These are phyloP conservation scores for Heteromormyrus szaboi DNA, from an alignment of 2,797 vertebrate genomes.

Conservation along the genomic window DNA sequence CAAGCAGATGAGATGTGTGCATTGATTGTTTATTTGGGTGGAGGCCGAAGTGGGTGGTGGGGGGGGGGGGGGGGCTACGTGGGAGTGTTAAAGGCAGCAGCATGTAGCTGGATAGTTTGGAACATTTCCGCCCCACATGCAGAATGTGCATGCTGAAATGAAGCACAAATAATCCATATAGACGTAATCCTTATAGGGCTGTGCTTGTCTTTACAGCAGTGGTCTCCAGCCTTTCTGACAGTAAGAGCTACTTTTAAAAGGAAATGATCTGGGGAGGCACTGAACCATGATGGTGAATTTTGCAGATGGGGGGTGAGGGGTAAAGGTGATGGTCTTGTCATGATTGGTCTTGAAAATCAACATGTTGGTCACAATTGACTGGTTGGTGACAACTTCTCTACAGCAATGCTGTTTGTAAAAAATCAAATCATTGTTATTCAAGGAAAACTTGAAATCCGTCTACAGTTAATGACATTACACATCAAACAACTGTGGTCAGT, in stretches of 20 bases:
- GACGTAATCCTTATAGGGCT: not conserved
- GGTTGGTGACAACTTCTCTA: not conserved
- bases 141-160: not conserved
- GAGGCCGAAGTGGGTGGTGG: not conserved
- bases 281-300: not conserved
- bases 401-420: not conserved
- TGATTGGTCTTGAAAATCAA: not conserved
- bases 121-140: not conserved
- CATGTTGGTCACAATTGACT: not conserved
- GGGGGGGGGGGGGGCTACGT: not conserved
- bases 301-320: not conserved
- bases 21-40: not conserved
- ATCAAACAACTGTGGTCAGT: not conserved
- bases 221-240: not conserved
- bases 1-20: not conserved
- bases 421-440: not conserved
- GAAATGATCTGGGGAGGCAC: not conserved
- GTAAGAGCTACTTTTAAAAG: not conserved
- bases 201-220: not conserved
- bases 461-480: not conserved
- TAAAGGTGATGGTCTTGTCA: not conserved
- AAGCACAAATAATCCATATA: not conserved
- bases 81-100: not conserved
- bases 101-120: not conserved
- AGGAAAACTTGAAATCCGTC: not conserved